Evolutionary conservation across 2,888 invertebrate species (phyloP), one percentile per base, ranked within the genome.

Genomic region (Lymantria dispar): DNA sequence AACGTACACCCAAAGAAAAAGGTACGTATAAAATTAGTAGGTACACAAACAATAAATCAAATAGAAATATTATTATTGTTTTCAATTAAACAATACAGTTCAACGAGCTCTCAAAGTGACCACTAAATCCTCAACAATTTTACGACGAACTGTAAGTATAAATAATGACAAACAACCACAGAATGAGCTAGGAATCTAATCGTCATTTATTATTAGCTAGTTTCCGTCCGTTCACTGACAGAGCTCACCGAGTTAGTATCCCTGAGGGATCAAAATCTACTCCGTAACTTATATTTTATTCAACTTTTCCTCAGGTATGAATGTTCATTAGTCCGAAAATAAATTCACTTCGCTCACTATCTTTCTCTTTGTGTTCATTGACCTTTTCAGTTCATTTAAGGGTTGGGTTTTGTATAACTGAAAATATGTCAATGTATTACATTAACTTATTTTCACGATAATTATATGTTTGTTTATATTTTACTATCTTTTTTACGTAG

Each of bases 271-370:
- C 61, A 74, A 36, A 77, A 81, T 83, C 79, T 78, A 80, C 85
- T 83, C 76, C 62, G 74, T 65, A 70, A 72, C 80, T 80, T 72
- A 87, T 89, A 77, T 85, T 80, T 87, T 81, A 89, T 89, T 87
- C 82, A 87, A 72, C 68, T 76, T 83, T 84, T 83, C 83, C 84
- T 83, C 84, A 80, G 83, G 80, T 87, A 85, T 82, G 80, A 83
- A 81, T 85, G 83, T 85, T 87, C 84, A 85, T 88, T 87, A 85
- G 79, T 72, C 72, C 65, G 76, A 70, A 80, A 80, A 84, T 82
- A 85, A 83, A 80, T 81, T 75, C 61, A 54, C 53, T 60, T 56
- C 48, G 30, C 52, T 72, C 75, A 77, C 76, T 58, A 48, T 41
- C 56, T 31, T 51, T 67, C 62, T 72, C 74, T 76, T 75, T 64